phyloP scores from a whole-genome alignment of 2,888 invertebrate species.

The Cheilosia vulpina region DNA sequence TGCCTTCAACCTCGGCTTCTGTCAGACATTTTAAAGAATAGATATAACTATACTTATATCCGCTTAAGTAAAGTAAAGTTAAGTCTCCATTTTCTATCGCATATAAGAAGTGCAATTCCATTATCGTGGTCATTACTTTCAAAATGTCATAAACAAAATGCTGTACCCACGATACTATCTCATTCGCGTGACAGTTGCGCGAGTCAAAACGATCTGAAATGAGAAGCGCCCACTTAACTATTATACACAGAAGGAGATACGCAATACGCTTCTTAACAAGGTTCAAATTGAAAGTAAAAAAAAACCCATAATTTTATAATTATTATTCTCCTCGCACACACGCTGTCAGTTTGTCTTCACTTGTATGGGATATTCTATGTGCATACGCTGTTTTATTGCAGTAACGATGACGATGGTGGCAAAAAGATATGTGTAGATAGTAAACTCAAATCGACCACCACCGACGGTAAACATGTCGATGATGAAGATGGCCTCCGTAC shows the following conservation, averaged over 20 bases:
- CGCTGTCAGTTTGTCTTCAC: not conserved
- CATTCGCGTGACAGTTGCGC: slow-evolving; percentile 40
- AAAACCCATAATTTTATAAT: slow-evolving; percentile 5
- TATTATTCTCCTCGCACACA: slow-evolving; percentile 15
- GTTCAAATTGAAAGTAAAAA: slow-evolving; percentile 12
- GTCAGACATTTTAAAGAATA: no score
- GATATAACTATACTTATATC: no score
- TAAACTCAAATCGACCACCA: slow-evolving; percentile 65
- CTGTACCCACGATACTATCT: slow-evolving; percentile 19
- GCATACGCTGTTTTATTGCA: slow-evolving; percentile 38
- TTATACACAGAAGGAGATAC: slow-evolving; percentile 3
- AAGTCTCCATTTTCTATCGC: not conserved
- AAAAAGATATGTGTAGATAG: slow-evolving; percentile 47
- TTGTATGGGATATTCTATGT: slow-evolving; percentile 5
- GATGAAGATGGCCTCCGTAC: slow-evolving; percentile 76
- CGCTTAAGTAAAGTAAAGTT: no score
- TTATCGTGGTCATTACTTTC: slow-evolving; percentile 16
- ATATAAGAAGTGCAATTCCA: not conserved
- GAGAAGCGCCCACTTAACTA: not conserved
- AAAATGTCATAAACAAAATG: slow-evolving; percentile 30
- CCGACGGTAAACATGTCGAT: slow-evolving; percentile 67
- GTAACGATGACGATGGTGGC: slow-evolving; percentile 57
- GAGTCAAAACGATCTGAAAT: slow-evolving; percentile 27
- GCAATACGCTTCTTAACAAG: not conserved
- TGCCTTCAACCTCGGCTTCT: no score